Conservation (phyloP, 2,888 invertebrate species). For the Chirona hameri region DNA sequence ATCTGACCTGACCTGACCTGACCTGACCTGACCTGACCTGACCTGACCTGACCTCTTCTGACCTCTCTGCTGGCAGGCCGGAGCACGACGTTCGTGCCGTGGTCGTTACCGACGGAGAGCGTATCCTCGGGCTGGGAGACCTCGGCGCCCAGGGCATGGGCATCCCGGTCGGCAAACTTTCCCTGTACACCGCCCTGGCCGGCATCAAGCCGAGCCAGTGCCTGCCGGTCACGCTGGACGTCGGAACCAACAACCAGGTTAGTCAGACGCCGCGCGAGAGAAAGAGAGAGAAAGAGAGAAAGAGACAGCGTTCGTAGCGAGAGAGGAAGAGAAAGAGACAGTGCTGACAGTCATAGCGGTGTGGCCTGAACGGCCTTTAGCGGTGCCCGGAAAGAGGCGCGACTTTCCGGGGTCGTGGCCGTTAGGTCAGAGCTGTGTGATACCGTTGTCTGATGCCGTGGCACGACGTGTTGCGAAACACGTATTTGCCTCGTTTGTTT, state of each 20-base stretch:
- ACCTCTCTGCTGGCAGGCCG: constrained; percentile 65
- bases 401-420: too few relatives aligned
- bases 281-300: too few relatives aligned
- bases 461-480: too few relatives aligned
- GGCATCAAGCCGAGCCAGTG: constrained; percentile 94
- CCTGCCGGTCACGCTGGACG: constrained; percentile 89
- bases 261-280: too few relatives aligned
- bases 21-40: not conserved
- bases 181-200: constrained; percentile 94
- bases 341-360: too few relatives aligned
- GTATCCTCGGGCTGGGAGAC: constrained; percentile 96
- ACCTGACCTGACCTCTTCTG: not conserved
- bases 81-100: constrained; percentile 80
- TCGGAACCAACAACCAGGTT: constrained; percentile 83
- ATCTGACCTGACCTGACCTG: not conserved
- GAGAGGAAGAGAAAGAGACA: too few relatives aligned
- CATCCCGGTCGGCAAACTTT: constrained; percentile 94
- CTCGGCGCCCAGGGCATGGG: constrained; percentile 98
- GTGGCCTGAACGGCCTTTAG: too few relatives aligned
- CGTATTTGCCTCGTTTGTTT: too few relatives aligned
- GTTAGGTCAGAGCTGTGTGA: too few relatives aligned
- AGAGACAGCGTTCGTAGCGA: too few relatives aligned
- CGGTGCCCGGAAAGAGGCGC: too few relatives aligned
- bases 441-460: too few relatives aligned
- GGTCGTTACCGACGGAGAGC: constrained; percentile 96